Evolutionary conservation across 2,113 vertebrate species (phyloP), one percentile per base, ranked within the genome.

Genomic region (Gobio gobio): DNA sequence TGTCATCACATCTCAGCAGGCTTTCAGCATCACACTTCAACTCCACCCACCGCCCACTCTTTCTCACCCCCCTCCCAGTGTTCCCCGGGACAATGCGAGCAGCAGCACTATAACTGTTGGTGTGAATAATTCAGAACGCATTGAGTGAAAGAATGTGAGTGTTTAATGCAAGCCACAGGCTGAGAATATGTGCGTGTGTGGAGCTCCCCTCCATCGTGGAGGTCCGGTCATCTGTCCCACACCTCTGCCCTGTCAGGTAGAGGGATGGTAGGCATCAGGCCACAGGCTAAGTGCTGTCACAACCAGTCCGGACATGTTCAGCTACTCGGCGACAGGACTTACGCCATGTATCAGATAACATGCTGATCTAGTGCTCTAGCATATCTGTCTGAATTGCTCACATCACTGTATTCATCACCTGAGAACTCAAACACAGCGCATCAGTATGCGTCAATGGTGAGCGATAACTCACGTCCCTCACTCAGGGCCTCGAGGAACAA

Each of bases 61-160:
- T 9, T 72, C 59, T 16, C 73, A 12, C 54, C 86, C 77, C 26
- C n/a, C 49, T 40, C 51, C 13, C 24, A 13, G 59, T 12, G 6
- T 29, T 66, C 75, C 7, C 78, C 0, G 74, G 26, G 83, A 74
- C 76, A 86, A 83, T 12, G 75, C 45, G 83, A 78, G 47, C 73
- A 83, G 74, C 83, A 6, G 77, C 58, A 82, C 66, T 70, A 83
- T 89, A 87, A 87, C 43, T 43, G 76, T 72, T 78, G 33, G n/a
- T 80, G 79, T 89, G 86, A 91, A 90, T 89, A 79, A 91, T 93
- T 89, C 78, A 87, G 14, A 51, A 16, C 6, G 54, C 61, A 78
- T 29, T 40, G 76, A 64, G 70, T 45, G 51, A 61, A 54, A 70
- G 82, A 47, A 68, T 83, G 54, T 40, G 40, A 51, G 74, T 26